Evolutionary conservation across 2,888 invertebrate species (phyloP).

Genomic region (Rhingia campestris): DNA sequence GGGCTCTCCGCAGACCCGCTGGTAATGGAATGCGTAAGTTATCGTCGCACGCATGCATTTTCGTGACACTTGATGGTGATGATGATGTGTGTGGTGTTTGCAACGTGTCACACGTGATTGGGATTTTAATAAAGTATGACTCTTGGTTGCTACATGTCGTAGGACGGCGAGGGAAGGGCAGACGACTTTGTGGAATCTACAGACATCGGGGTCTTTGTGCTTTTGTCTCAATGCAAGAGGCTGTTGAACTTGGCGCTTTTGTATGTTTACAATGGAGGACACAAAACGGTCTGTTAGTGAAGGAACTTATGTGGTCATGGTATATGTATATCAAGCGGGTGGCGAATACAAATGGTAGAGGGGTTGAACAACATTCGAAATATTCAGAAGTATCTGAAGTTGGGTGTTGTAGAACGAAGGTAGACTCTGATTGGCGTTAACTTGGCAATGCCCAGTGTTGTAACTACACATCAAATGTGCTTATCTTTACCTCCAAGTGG

Average conservation of each 20-base stretch:
- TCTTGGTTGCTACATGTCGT: conserved; percentile 41
- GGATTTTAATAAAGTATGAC: conserved; percentile 46
- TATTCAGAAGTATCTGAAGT: too few relatives aligned
- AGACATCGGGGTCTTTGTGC: conserved; percentile 49
- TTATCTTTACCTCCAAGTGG: too few relatives aligned
- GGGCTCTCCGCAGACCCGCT: not conserved
- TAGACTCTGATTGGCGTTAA: too few relatives aligned
- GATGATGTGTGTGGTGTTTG: conserved; percentile 49
- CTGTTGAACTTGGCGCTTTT: conserved; percentile 21
- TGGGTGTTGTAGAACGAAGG: too few relatives aligned
- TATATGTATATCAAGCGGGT: too few relatives aligned
- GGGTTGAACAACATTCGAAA: too few relatives aligned
- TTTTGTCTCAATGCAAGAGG: conserved; percentile 24
- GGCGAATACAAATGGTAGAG: too few relatives aligned
- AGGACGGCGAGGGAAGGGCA: not conserved
- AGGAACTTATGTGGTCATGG: too few relatives aligned
- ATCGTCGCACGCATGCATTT: conserved; percentile 38
- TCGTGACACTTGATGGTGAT: conserved; percentile 47
- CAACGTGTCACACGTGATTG: conserved; percentile 65
- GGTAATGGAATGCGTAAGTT: conserved; percentile 62
- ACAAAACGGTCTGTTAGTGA: not conserved
- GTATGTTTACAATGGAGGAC: not conserved
- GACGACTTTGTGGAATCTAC: conserved; percentile 3
- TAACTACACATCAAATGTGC: too few relatives aligned
- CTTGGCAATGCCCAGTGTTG: too few relatives aligned